Evolutionary conservation across 2,888 invertebrate genomes (phyloP), one percentile per base, ranked within the genome.

Genomic region (Prenolepis imparis): DNA sequence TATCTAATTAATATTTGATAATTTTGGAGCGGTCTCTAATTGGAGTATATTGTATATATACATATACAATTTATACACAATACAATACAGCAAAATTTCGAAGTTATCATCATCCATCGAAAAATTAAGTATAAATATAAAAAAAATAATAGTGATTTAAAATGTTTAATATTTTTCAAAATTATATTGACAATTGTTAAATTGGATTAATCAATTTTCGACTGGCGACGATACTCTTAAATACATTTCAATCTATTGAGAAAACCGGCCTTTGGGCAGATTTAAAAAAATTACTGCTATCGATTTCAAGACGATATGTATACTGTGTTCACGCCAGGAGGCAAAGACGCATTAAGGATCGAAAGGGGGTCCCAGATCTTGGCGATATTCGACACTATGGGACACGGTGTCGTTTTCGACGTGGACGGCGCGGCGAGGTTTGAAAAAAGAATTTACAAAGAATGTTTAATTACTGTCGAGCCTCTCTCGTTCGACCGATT

Each of bases 401-500:
- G 93, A 6, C 90, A 93, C 72, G 93, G 93, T 32, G 87, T 90
- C 67, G 89, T 92, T 57, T 88, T 93, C 78, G 83, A 91, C 84
- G 89, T 92, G 82, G 77, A 90, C 57, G 90, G 90, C 52, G 78
- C 82, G 59, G 88, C 86, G 55, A 90, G 91, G 93, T 92, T n/a
- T 70, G 85, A 61, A 61, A 61, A 80, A 89, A 88, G 88, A 89
- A 88, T 89, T 83, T 80, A 78, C 15, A 72, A 36, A 86, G 89
- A 87, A 89, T 90, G 87, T 88, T 88, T 86, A 88, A 89, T 89
- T 88, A 87, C 82, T 70, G 84, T 87, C 89, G 63, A 68, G 66
- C 67, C n/a, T 73, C 75, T 75, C 66, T 67, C 77, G 44, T 18
- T 44, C 36, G 72, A 52, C 59, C 78, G 59, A 72, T 85, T 89